phyloP scores from a whole-genome alignment of 2,113 vertebrate genomes.

The Pampusana beccarii region DNA sequence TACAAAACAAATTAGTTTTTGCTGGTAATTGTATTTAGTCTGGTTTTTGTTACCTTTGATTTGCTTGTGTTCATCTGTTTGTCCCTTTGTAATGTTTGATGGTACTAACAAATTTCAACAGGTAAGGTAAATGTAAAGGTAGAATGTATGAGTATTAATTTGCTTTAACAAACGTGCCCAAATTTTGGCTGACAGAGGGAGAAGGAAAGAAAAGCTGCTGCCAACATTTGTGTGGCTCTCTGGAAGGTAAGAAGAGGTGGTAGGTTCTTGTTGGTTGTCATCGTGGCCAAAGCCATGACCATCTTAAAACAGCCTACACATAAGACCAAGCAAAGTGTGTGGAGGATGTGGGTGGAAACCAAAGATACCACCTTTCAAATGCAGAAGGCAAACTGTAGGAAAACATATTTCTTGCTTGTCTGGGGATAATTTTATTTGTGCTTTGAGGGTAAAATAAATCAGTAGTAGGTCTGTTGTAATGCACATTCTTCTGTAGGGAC shows the following conservation, averaged over 20 bases:
- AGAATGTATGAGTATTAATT: neutral
- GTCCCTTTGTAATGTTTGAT: neutral
- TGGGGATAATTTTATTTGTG: neutral
- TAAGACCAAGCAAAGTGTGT: neutral
- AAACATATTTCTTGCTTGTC: neutral
- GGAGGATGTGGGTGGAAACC: neutral
- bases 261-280: rapidly evolving
- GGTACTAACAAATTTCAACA: neutral
- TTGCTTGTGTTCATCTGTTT: neutral
- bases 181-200: neutral
- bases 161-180: neutral
- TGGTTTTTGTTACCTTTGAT: neutral
- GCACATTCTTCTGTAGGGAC: neutral
- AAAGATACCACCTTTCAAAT: neutral
- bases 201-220: neutral
- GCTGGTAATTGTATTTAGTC: neutral
- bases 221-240: neutral
- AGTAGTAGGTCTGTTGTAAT: neutral
- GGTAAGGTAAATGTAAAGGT: neutral
- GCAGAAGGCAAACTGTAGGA: neutral
- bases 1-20: neutral
- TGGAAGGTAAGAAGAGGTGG: neutral
- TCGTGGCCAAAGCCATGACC: rapidly evolving
- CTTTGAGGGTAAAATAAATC: neutral
- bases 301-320: neutral